phyloP scores from a whole-genome alignment of 2,113 vertebrate species.

The Colaptes auratus region DNA sequence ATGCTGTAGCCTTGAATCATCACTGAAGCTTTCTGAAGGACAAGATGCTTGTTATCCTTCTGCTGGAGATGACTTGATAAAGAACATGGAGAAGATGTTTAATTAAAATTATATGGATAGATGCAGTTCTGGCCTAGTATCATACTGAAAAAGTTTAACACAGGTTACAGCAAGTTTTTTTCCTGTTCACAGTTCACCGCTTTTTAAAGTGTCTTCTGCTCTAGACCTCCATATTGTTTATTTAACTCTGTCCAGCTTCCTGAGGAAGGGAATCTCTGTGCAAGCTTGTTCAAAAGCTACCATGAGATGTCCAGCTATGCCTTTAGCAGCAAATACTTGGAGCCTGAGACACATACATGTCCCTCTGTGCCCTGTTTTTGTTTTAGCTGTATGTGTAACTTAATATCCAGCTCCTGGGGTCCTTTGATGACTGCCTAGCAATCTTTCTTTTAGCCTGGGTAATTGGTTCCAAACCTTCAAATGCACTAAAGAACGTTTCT shows the following conservation, averaged over 20 bases:
- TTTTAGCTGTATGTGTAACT: not conserved
- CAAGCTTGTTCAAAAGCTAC: not conserved
- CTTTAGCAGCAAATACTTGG: not conserved
- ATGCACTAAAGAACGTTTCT: not conserved
- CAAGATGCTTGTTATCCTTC: not conserved
- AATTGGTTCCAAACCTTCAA: not conserved
- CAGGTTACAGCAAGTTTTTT: not conserved
- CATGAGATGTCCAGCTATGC: not conserved
- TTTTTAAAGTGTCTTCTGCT: not conserved
- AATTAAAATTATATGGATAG: not conserved
- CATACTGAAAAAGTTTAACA: not conserved
- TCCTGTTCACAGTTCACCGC: not conserved
- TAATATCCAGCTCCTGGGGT: not conserved
- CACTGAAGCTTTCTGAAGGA: not conserved
- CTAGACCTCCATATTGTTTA: not conserved
- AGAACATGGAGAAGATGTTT: not conserved
- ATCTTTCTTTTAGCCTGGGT: not conserved
- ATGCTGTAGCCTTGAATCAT: not conserved
- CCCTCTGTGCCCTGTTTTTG: not conserved
- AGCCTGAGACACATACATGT: rapidly evolving
- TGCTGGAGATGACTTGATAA: not conserved
- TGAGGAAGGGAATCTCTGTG: not conserved
- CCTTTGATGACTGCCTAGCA: not conserved
- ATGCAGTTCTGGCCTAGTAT: not conserved
- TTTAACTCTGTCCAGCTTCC: not conserved